Base-by-base conservation (phyloP, 2,113 vertebrate species). In the Charina bottae region DNA sequence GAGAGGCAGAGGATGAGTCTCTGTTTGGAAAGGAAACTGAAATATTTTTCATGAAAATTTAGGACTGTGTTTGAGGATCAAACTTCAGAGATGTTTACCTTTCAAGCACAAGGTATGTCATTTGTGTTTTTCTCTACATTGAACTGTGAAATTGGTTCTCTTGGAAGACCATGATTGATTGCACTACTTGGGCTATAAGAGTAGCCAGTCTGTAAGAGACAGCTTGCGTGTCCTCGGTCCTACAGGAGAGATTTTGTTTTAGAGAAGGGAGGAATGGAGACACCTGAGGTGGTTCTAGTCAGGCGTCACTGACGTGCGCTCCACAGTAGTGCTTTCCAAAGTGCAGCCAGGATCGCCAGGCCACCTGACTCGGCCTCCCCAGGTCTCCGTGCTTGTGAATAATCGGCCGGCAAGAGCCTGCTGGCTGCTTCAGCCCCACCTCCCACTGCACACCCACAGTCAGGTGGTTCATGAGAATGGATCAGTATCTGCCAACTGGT, bases 51-150 rank as follows among this genome's bases (percentile, higher is more conserved):
- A 88, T 94, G 9, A 96, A 87, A 92, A 53, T 89, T 64, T 97
- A 99, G 99, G 99, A 85, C 98, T 99, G 28, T 99, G 99, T 93
- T 97, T 99, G 96, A 98, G 99, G 96, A 98, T 99, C 90, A 99
- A 99, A 95, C 98, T 99, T 92, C 98, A 99, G 96, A 96, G 99
- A 84, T 99, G 98, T 97, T 97, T 99, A 94, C 99, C 99, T 0
- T 99, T 99, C 90, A 99, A 99, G 97, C 99, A 99, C 92, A 99
- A 99, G 99, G 99, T 99, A 97, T 98, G 96, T 84, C 89, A 42
- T 87, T 91, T 83, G 10, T 0, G 84, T 72, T 89, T 58, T 62
- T 78, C 15, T 78, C 72, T 42, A 0, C 33, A 9, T 10, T 78
- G 33, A 78, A 78, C 17, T 21, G 72, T 19, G 23, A 55, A 12